Conservation (phyloP, 2,888 invertebrate species). For the Drosophila lacicola region DNA sequence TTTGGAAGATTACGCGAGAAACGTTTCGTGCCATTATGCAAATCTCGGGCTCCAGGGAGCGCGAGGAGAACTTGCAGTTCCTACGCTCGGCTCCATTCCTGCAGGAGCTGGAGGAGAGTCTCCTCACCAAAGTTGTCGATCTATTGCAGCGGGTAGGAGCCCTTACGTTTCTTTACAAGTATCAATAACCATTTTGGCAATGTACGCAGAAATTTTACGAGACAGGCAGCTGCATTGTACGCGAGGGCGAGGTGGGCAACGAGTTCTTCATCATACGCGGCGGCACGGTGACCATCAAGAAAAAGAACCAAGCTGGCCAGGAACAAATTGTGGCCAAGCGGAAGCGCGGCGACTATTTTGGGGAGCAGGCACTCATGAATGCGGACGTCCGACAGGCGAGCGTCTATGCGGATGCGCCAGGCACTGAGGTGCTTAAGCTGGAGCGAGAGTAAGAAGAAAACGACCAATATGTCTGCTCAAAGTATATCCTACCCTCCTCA, state of each 20-base stretch:
- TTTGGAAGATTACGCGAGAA: slow-evolving; percentile 95
- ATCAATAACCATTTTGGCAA: too few species aligned
- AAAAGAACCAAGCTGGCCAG: slow-evolving; percentile 87
- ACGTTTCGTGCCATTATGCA: slow-evolving; percentile 96
- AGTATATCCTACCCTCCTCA: slow-evolving; percentile 1
- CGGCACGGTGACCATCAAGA: slow-evolving; percentile 91
- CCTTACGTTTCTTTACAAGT: too few species aligned
- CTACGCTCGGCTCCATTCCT: slow-evolving; percentile 92
- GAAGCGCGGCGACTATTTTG: slow-evolving; percentile 93
- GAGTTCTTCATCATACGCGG: slow-evolving; percentile 96
- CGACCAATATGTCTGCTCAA: too few species aligned
- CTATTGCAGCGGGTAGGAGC: slow-evolving; percentile 91
- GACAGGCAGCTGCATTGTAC: slow-evolving; percentile 91
- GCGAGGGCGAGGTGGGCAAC: slow-evolving; percentile 94
- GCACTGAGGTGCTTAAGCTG: slow-evolving; percentile 94
- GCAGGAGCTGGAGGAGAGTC: slow-evolving; percentile 89
- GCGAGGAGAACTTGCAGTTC: slow-evolving; percentile 94
- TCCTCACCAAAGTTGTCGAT: slow-evolving; percentile 93
- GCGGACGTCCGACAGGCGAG: slow-evolving; percentile 95
- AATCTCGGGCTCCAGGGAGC: slow-evolving; percentile 92
- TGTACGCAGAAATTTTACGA: slow-evolving; percentile 90
- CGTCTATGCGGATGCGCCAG: slow-evolving; percentile 93
- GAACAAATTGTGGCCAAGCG: slow-evolving; percentile 90
- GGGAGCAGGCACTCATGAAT: slow-evolving; percentile 93
- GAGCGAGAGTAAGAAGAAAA: slow-evolving; percentile 89